Percentiles rank a stretch among this genome's conserved stretches.
phyloP scores from a whole-genome alignment of 2,113 vertebrate species.

The Anguilla rostrata region DNA sequence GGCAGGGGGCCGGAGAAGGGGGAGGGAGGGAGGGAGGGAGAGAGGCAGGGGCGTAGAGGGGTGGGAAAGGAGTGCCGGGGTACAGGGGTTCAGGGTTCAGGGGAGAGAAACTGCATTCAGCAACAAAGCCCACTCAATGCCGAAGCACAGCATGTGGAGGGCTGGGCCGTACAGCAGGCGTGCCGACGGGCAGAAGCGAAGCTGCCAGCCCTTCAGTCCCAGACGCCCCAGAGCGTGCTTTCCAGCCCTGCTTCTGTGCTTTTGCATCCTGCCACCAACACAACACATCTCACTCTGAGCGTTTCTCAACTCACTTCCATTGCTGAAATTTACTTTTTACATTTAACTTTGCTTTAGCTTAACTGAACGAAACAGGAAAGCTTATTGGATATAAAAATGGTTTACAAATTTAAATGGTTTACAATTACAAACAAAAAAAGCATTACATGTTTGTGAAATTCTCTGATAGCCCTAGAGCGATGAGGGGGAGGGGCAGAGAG shows the following conservation, averaged over 20 bases:
- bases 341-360: neutral
- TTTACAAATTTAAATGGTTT: neutral
- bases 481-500: neutral
- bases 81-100: no score
- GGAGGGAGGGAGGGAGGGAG: slow-evolving; percentile 58
- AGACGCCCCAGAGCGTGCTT: slow-evolving; percentile 32
- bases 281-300: neutral
- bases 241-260: slow-evolving; percentile 42
- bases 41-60: slow-evolving; percentile 54
- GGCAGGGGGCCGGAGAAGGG: slow-evolving; percentile 28
- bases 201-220: neutral
- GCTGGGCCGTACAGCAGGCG: neutral
- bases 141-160: neutral
- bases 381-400: neutral
- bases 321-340: no score
- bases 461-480: neutral
- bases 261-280: neutral
- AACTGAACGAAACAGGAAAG: neutral
- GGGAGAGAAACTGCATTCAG: neutral
- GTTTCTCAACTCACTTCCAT: neutral
- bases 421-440: neutral
- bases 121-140: neutral
- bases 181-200: neutral
- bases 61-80: slow-evolving; percentile 40
- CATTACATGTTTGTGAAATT: no score